Conservation (phyloP, 2,797 vertebrate genomes). For the Gobionotothen gibberifrons region DNA sequence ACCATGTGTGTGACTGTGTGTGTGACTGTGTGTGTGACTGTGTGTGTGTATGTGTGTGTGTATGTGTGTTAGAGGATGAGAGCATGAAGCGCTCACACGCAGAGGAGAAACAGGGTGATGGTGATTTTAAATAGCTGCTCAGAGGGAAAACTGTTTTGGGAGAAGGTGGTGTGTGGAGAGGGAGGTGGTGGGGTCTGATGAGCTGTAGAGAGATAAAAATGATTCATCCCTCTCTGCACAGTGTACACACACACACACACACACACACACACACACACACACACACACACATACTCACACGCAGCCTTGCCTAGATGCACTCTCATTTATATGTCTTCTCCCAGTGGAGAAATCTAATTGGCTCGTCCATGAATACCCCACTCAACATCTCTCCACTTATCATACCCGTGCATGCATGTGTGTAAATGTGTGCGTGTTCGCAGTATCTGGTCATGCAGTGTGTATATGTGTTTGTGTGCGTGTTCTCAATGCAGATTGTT, state of each 20-base stretch:
- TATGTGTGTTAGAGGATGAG: slow-evolving; percentile 9
- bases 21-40: neutral
- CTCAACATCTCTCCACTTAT: slow-evolving; percentile 58
- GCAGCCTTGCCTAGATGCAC: slow-evolving; percentile 66
- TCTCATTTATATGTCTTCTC: slow-evolving; percentile 72
- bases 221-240: slow-evolving; percentile 65
- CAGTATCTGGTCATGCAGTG: neutral
- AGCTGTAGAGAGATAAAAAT: slow-evolving; percentile 73
- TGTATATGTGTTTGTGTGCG: neutral
- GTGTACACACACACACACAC: slow-evolving; percentile 27
- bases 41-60: slow-evolving; percentile 20
- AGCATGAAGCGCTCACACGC: slow-evolving; percentile 40
- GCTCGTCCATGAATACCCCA: slow-evolving; percentile 66
- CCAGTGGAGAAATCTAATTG: slow-evolving; percentile 76
- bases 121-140: slow-evolving; percentile 63
- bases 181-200: slow-evolving; percentile 51
- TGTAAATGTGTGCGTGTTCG: slow-evolving; percentile 35
- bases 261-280: slow-evolving; percentile 15
- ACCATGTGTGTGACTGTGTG: slow-evolving; percentile 11
- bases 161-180: slow-evolving; percentile 46
- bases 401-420: slow-evolving; percentile 28
- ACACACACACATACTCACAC: slow-evolving; percentile 25
- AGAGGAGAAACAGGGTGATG: slow-evolving; percentile 47
- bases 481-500: slow-evolving; percentile 12
- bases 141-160: slow-evolving; percentile 63